These are phyloP conservation scores for Climacteris rufus DNA, from an alignment of 2,113 vertebrate genomes.

Conservation along the genomic window DNA sequence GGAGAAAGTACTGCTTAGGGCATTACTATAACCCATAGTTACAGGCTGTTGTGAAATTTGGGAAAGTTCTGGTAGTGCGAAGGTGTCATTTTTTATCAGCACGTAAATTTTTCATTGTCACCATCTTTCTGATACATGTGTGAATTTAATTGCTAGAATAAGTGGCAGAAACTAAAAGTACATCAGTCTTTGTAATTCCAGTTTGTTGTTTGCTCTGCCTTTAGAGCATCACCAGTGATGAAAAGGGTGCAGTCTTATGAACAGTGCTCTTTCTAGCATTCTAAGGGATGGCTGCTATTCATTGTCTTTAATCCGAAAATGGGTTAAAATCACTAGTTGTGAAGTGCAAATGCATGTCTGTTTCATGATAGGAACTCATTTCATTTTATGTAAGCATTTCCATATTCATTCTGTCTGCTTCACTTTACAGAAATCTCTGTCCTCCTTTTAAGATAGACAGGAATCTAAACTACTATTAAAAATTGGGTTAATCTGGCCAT, in stretches of 20 bases:
- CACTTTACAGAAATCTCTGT: neutral
- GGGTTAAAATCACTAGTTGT: neutral
- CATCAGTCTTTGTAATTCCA: neutral
- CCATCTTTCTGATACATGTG: neutral
- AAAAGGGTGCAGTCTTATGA: neutral
- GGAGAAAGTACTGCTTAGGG: neutral
- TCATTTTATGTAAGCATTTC: neutral
- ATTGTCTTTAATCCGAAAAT: neutral
- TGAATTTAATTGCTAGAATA: neutral
- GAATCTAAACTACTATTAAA: neutral
- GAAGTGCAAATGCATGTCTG: neutral
- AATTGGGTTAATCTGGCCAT: neutral
- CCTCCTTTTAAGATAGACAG: neutral
- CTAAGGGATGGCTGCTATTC: neutral
- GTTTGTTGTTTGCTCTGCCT: neutral
- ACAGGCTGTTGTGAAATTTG: neutral
- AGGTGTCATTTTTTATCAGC: neutral
- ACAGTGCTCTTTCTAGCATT: neutral
- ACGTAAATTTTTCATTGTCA: neutral
- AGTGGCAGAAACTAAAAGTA: neutral
- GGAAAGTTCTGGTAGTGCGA: neutral
- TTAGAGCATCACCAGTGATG: neutral
- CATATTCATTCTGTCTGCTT: neutral
- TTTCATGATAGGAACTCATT: neutral
- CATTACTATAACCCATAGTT: neutral